These are phyloP conservation scores for Ethmia dodecea DNA, from an alignment of 2,888 invertebrate genomes.

Conservation along the genomic window DNA sequence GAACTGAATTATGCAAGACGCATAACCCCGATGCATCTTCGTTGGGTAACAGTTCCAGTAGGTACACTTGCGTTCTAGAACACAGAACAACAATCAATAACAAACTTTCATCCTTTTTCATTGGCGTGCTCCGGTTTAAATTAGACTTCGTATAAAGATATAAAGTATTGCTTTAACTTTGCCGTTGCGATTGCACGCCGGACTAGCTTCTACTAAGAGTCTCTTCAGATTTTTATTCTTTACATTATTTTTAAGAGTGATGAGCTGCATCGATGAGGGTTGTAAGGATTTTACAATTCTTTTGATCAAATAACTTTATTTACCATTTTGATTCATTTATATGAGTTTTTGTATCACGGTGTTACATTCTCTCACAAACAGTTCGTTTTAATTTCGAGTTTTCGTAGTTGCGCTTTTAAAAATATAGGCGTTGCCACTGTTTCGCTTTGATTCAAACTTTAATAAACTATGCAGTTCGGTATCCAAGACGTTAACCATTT, in stretches of 20 bases:
- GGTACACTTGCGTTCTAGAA: slow-evolving; percentile 27
- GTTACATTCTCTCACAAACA: too few species aligned
- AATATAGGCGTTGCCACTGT: slow-evolving; percentile 10
- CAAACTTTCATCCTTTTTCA: slow-evolving; percentile 40
- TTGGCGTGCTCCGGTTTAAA: slow-evolving; percentile 33
- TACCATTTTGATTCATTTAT: too few species aligned
- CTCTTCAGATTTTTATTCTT: too few species aligned
- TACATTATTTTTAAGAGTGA: too few species aligned
- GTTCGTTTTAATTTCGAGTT: slow-evolving; percentile 3
- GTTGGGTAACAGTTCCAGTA: slow-evolving; percentile 18
- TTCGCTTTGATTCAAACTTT: slow-evolving; percentile 13
- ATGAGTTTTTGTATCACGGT: too few species aligned
- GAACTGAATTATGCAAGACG: slow-evolving; percentile 18
- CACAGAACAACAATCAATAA: slow-evolving; percentile 48
- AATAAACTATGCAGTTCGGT: slow-evolving; percentile 8
- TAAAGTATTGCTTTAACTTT: slow-evolving; percentile 42
- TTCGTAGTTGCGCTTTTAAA: slow-evolving; percentile 5
- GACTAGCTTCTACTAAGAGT: slow-evolving; percentile 1
- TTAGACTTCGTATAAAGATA: slow-evolving; percentile 39
- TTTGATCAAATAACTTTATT: too few species aligned
- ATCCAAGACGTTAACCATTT: too few species aligned
- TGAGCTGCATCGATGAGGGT: too few species aligned
- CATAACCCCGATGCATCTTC: slow-evolving; percentile 24
- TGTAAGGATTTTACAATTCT: too few species aligned
- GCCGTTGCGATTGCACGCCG: slow-evolving; percentile 31